Evolutionary conservation across 2,888 invertebrate species (phyloP), one percentile per base, ranked within the genome.

Genomic region (Gortyna flavago): DNA sequence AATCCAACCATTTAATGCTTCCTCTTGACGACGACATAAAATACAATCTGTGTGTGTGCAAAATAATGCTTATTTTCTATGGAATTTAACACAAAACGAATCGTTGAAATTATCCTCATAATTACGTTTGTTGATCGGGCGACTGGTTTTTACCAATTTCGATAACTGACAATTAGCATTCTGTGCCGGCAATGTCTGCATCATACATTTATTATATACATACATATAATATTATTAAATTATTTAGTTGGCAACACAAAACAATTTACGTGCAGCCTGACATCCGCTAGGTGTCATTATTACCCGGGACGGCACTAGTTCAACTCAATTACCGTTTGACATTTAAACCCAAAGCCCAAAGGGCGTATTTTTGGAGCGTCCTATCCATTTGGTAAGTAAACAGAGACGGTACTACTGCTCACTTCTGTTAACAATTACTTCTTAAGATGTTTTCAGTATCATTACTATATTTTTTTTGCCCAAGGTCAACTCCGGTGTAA

Each of bases 251-350:
- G 70, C 70, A 86, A 84, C 81, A 83, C 79, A 75, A 82, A 85
- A 87, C 86, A 88, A 89, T 90, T 88, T 83, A 86, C 83, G 78
- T 87, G 83, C 84, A 88, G 72, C 79, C 82, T 85, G 83, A 89
- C 87, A 90, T 91, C 91, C 91, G 91, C 90, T 89, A 86, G 88
- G 81, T 89, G 88, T 90, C 87, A 86, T 88, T 87, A 85, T 85
- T 80, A 85, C 81, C 79, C 84, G 87, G 85, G 83, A 87, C 89
- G 86, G 85, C 84, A 87, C 89, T 86, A 78, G 89, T 83, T 85
- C 84, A 88, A 87, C 88, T 90, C 89, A 90, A 92, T 93, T 91
- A 92, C 86, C 88, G 89, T 88, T 90, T 91, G 91, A 92, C 91
- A 91, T 91, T 91, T 90, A 87, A 88, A 91, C 89, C 88, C 87